phyloP scores from a whole-genome alignment of 1,140 invertebrate species.

The Musca domestica region DNA sequence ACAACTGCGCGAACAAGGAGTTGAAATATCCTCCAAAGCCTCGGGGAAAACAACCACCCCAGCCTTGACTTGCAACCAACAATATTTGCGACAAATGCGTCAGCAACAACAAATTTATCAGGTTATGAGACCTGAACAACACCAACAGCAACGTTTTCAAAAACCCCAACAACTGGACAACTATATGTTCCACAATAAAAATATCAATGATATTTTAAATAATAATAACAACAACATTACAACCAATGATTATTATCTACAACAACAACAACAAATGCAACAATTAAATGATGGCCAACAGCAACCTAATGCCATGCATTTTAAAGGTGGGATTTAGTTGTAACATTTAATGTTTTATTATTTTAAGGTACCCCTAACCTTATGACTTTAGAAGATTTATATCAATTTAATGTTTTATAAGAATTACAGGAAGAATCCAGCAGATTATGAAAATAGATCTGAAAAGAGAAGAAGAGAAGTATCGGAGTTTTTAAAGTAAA shows the following conservation, averaged over 20 bases:
- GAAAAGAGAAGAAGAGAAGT: too few species aligned
- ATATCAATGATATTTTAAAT: constrained; percentile 26
- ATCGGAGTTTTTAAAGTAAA: too few species aligned
- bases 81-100: constrained; percentile 46
- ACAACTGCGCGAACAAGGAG: constrained; percentile 41
- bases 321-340: constrained; percentile 19
- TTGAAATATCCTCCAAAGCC: constrained; percentile 25
- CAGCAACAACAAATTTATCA: constrained; percentile 25
- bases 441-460: too few species aligned
- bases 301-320: constrained; percentile 26
- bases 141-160: constrained; percentile 25
- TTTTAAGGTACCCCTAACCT: too few species aligned
- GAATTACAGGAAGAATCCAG: too few species aligned
- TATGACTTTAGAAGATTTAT: too few species aligned
- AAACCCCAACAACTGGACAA: constrained; percentile 36
- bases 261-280: constrained; percentile 30
- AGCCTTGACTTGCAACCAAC: constrained; percentile 45
- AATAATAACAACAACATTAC: constrained; percentile 35
- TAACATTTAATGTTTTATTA: too few species aligned
- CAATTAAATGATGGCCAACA: constrained; percentile 28
- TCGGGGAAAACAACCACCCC: background rate
- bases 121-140: constrained; percentile 10
- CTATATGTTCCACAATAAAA: constrained; percentile 18
- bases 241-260: constrained; percentile 35
- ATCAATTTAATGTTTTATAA: too few species aligned